Conservation (phyloP, 2,888 invertebrate genomes). For the Cerceris ruficornis region DNA sequence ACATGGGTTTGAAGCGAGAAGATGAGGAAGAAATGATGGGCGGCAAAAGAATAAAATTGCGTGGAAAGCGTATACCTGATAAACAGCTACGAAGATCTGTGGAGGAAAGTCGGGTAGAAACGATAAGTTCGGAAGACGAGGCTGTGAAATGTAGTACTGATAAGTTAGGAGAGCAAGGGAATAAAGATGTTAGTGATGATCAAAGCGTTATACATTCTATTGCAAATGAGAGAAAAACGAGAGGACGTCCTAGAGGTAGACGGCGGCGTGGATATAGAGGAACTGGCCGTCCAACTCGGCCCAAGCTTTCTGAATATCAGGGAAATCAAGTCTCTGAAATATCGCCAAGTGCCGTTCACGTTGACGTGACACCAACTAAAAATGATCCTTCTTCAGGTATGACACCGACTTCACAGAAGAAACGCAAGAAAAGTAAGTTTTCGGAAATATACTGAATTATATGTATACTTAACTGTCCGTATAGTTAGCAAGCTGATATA, state of each 20-base stretch:
- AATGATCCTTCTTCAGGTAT: constrained; percentile 39
- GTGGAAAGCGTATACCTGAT: constrained; percentile 74
- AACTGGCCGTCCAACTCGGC: constrained; percentile 42
- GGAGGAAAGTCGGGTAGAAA: constrained; percentile 76
- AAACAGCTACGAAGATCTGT: constrained; percentile 74
- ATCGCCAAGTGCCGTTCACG: constrained; percentile 38
- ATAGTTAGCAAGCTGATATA: background rate
- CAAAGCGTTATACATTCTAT: constrained; percentile 41
- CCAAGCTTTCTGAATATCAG: constrained; percentile 55
- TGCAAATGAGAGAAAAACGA: constrained; percentile 61
- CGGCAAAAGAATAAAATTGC: constrained; percentile 76
- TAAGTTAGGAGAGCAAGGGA: constrained; percentile 61
- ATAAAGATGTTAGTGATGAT: constrained; percentile 65
- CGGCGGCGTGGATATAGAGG: constrained; percentile 68
- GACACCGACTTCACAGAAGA: constrained; percentile 64
- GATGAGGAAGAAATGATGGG: constrained; percentile 71
- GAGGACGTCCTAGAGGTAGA: constrained; percentile 64
- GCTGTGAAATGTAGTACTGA: constrained; percentile 45
- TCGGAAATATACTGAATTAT: background rate
- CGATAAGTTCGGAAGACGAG: constrained; percentile 78
- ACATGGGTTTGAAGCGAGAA: constrained; percentile 81
- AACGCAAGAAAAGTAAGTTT: constrained; percentile 71
- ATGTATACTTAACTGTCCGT: background rate
- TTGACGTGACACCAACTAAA: constrained; percentile 35
- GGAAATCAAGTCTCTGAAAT: constrained; percentile 38